Conservation (phyloP, 2,113 vertebrate genomes). For the Nycticryphes semicollaris region DNA sequence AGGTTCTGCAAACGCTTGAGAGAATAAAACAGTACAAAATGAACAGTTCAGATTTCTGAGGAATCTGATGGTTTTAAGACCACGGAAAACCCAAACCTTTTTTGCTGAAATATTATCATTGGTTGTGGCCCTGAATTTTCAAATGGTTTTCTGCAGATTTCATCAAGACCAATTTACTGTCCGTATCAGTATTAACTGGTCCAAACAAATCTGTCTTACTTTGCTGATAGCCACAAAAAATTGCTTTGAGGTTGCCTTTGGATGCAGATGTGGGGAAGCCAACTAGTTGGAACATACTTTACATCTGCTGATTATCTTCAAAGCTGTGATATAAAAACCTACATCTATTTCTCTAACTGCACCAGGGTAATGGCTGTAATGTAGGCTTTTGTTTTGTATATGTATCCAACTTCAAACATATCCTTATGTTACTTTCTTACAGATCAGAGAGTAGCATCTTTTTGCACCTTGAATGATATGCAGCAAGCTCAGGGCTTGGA, state of each 20-base stretch:
- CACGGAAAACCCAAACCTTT: neutral
- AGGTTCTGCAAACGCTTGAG: conserved; percentile 41
- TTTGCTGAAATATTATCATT: neutral
- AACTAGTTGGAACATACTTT: conserved; percentile 14
- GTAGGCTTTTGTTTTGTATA: neutral
- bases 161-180: conserved; percentile 3
- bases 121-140: neutral
- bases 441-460: conserved; percentile 94
- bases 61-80: neutral
- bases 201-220: neutral
- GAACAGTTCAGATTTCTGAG: neutral
- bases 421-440: conserved; percentile 26
- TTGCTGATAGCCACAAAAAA: neutral
- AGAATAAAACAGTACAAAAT: neutral
- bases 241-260: conserved; percentile 40
- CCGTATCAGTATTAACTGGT: neutral
- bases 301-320: conserved; percentile 31
- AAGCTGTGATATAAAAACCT: conserved; percentile 15
- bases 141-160: conserved; percentile 37
- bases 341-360: neutral
- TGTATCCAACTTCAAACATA: neutral
- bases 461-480: conserved; percentile 92
- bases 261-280: conserved; percentile 57
- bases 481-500: conserved; percentile 85
- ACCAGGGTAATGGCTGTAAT: conserved; percentile 25